These are phyloP conservation scores for Sternotherus odoratus DNA, from an alignment of 2,797 vertebrate genomes.

Conservation along the genomic window DNA sequence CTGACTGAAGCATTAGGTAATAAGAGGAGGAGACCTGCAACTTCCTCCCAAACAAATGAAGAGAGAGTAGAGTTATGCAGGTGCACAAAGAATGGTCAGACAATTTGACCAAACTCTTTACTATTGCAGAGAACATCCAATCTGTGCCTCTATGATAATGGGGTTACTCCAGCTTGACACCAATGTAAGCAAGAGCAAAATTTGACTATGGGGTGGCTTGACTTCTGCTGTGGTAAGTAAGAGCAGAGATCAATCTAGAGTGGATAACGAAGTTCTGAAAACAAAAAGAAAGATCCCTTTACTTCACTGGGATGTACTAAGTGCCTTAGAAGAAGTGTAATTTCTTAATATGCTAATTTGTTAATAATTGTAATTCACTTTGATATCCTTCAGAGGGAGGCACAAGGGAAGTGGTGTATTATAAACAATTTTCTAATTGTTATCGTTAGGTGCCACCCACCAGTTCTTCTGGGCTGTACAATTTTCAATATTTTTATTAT, in stretches of 20 bases:
- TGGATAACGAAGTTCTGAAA: neutral
- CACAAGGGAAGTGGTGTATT: neutral
- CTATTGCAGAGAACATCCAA: neutral
- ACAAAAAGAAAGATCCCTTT: neutral
- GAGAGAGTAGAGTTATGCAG: neutral
- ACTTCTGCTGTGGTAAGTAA: neutral
- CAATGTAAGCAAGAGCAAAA: neutral
- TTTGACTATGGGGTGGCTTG: neutral
- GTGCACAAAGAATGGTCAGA: neutral
- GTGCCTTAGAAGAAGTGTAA: neutral
- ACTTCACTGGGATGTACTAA: neutral
- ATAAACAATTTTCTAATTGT: neutral
- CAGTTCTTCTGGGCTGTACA: neutral
- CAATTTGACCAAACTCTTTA: neutral
- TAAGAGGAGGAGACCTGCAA: accelerated
- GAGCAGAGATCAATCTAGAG: accelerated
- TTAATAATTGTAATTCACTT: neutral
- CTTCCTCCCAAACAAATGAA: neutral
- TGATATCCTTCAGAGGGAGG: neutral
- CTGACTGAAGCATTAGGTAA: neutral
- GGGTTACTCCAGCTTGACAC: neutral
- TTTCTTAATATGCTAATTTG: neutral
- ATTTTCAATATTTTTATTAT: slow-evolving; percentile 12
- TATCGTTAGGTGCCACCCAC: neutral
- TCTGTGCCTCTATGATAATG: neutral